phyloP scores from a whole-genome alignment of 2,113 vertebrate species.

The Corydoras maculifer region DNA sequence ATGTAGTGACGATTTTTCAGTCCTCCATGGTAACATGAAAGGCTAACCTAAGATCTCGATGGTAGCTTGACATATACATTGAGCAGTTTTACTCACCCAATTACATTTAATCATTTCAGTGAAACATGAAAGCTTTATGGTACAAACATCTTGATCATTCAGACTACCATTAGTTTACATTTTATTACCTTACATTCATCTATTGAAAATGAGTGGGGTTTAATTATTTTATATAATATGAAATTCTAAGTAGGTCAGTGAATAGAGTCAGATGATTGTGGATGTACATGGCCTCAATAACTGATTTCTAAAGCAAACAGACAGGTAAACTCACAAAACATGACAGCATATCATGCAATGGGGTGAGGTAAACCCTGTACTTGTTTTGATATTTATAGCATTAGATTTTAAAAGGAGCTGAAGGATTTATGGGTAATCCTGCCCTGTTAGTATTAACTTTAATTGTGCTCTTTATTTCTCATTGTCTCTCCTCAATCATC shows the following conservation, averaged over 20 bases:
- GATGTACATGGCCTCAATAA: constrained; percentile 4
- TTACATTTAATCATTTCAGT: too few species aligned
- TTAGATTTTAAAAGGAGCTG: constrained; percentile 20
- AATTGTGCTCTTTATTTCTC: not conserved
- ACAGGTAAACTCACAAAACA: constrained; percentile 21
- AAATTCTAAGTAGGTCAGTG: constrained; percentile 9
- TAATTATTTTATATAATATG: constrained; percentile 1
- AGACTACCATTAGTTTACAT: not conserved
- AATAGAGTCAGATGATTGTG: not conserved
- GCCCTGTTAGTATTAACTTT: constrained; percentile 10
- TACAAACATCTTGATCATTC: too few species aligned
- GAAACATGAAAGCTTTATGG: too few species aligned
- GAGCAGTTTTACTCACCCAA: too few species aligned
- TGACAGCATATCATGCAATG: constrained; percentile 14
- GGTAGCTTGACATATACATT: too few species aligned
- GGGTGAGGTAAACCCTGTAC: not conserved
- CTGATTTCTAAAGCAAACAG: constrained; percentile 2
- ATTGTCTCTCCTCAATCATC: not conserved
- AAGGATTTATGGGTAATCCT: constrained; percentile 12
- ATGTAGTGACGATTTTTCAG: too few species aligned
- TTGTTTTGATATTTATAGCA: constrained; percentile 30
- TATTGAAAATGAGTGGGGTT: not conserved
- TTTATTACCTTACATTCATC: not conserved
- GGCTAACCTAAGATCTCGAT: too few species aligned
- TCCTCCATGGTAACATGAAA: too few species aligned